phyloP scores from a whole-genome alignment of 1,140 invertebrate species.

The Nasonia longicornis region DNA sequence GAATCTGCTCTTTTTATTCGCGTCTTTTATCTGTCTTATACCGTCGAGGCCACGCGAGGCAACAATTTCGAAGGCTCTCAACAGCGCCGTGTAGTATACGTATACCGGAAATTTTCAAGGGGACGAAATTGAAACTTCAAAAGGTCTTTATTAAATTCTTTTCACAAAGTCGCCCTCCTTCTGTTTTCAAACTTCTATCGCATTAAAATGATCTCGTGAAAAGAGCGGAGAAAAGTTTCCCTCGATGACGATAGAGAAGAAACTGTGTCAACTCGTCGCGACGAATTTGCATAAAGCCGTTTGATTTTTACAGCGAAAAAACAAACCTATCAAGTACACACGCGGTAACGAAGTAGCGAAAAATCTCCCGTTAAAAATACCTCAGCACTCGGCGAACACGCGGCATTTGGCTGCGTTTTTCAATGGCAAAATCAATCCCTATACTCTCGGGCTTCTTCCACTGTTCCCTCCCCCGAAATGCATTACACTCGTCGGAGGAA shows the following conservation, averaged over 20 bases:
- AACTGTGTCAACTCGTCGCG: background rate
- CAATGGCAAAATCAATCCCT: constrained; percentile 30
- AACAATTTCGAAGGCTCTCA: no score
- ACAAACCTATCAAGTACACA: background rate
- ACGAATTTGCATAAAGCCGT: background rate
- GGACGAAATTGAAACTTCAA: no score
- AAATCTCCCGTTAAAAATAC: background rate
- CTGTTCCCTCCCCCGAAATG: background rate
- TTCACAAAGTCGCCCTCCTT: no score
- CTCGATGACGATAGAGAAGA: background rate
- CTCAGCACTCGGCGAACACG: no score
- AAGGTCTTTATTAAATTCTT: no score
- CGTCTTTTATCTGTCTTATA: no score
- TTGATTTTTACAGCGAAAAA: background rate
- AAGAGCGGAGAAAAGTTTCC: background rate
- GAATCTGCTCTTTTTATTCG: no score
- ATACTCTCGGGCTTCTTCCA: background rate
- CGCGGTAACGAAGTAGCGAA: background rate
- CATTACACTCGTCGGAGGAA: constrained; percentile 22
- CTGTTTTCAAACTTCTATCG: no score
- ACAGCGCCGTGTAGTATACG: no score
- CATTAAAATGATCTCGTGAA: background rate
- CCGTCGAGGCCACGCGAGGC: no score
- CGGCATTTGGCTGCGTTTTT: background rate
- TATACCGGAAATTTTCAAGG: no score